These are phyloP conservation scores for Thalassarche chlororhynchos DNA, from an alignment of 2,113 vertebrate species.

Conservation along the genomic window DNA sequence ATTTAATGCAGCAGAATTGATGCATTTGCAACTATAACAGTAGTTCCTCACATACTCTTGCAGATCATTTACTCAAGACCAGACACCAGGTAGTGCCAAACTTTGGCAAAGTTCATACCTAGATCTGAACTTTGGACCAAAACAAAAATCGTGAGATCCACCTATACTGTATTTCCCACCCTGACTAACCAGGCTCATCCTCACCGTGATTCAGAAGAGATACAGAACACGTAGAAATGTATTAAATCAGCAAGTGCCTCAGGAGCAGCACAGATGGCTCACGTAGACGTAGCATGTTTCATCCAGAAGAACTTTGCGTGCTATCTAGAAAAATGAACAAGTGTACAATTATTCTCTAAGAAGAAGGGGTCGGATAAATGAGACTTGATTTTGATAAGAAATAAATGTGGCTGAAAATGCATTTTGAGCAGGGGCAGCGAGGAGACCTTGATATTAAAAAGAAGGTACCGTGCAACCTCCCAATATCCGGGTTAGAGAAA, in stretches of 20 bases:
- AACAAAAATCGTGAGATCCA: background rate
- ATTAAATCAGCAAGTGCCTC: background rate
- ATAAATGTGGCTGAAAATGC: background rate
- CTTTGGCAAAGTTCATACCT: background rate
- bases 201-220: background rate
- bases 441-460: background rate
- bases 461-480: background rate
- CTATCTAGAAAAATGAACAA: background rate
- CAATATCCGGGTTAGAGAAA: background rate
- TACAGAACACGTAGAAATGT: background rate
- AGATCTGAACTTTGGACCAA: background rate
- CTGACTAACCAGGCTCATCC: background rate
- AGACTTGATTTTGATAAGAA: background rate
- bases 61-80: background rate
- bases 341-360: background rate
- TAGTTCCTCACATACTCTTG: background rate
- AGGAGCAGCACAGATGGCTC: background rate
- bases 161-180: background rate
- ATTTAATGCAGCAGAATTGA: background rate
- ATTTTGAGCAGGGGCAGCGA: background rate
- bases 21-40: background rate
- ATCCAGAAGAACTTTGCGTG: background rate
- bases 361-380: background rate
- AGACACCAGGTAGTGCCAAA: background rate
- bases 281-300: fast-evolving